These are phyloP conservation scores for Siphlonurus alternatus DNA, from an alignment of 2,888 invertebrate genomes.

Conservation along the genomic window DNA sequence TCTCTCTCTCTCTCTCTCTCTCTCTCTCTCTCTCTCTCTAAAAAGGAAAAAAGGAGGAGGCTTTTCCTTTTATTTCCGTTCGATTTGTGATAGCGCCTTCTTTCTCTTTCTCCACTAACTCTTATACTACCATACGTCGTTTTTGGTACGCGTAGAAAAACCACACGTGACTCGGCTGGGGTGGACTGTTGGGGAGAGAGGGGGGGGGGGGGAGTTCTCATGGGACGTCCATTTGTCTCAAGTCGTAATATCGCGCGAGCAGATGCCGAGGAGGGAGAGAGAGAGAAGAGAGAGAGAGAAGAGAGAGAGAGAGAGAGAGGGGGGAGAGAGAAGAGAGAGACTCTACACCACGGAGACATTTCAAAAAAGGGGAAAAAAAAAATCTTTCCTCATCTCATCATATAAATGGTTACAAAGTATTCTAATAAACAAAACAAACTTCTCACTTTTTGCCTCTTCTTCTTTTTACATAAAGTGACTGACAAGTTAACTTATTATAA, in stretches of 20 bases:
- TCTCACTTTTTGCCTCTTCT: slow-evolving; percentile 26
- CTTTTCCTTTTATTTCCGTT: not conserved
- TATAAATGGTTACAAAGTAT: not conserved
- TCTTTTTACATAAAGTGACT: not conserved
- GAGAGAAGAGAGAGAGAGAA: slow-evolving; percentile 1
- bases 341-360: not conserved
- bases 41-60: not conserved
- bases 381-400: not conserved
- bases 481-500: not conserved
- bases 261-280: not conserved
- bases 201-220: not conserved
- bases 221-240: not conserved
- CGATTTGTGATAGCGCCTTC: not conserved
- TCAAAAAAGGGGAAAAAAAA: slow-evolving; percentile 4
- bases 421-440: slow-evolving; percentile 22
- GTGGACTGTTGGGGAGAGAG: too few species aligned
- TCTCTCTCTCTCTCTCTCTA: not conserved
- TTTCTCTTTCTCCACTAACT: too few species aligned
- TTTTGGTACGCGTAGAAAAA: too few species aligned
- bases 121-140: too few species aligned
- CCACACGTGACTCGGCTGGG: too few species aligned
- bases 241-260: not conserved
- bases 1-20: not conserved
- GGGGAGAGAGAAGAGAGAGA: not conserved
- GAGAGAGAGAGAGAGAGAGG: not conserved